Evolutionary conservation across 2,888 invertebrate genomes (phyloP).

Genomic region (Tinea pellionella): DNA sequence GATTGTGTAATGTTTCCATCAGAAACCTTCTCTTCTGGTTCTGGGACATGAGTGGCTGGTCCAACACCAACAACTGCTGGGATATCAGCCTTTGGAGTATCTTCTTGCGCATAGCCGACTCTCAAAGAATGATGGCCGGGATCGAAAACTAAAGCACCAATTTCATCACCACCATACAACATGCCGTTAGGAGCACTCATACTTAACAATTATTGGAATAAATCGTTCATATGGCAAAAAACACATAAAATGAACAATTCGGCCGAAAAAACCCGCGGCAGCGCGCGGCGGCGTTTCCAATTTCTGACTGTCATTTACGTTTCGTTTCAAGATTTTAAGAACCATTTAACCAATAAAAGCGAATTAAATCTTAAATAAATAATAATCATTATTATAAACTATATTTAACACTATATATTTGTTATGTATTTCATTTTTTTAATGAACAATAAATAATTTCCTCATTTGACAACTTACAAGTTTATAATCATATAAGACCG

Average conservation of each 20-base stretch:
- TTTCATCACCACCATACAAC: constrained; percentile 96
- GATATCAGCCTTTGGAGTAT: constrained; percentile 98
- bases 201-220: constrained; percentile 17
- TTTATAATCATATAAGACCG: too few species aligned
- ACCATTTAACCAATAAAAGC: neutral
- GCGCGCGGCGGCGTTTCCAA: constrained; percentile 15
- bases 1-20: constrained; percentile 77
- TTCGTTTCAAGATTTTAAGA: neutral
- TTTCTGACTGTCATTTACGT: constrained; percentile 12
- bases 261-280: neutral
- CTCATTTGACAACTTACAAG: neutral
- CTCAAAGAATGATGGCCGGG: constrained; percentile 81
- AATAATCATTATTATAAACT: too few species aligned
- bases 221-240: constrained; percentile 1
- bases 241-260: neutral
- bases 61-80: constrained; percentile 92
- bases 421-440: too few species aligned
- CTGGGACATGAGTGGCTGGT: constrained; percentile 76
- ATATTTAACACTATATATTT: too few species aligned
- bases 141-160: constrained; percentile 98
- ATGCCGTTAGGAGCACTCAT: constrained; percentile 73
- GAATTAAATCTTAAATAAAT: neutral
- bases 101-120: constrained; percentile 96
- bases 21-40: constrained; percentile 80
- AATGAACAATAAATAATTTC: too few species aligned